Evolutionary conservation across 2,113 vertebrate genomes (phyloP), one percentile per base, ranked within the genome.

Genomic region (Tragelaphus strepsiceros): DNA sequence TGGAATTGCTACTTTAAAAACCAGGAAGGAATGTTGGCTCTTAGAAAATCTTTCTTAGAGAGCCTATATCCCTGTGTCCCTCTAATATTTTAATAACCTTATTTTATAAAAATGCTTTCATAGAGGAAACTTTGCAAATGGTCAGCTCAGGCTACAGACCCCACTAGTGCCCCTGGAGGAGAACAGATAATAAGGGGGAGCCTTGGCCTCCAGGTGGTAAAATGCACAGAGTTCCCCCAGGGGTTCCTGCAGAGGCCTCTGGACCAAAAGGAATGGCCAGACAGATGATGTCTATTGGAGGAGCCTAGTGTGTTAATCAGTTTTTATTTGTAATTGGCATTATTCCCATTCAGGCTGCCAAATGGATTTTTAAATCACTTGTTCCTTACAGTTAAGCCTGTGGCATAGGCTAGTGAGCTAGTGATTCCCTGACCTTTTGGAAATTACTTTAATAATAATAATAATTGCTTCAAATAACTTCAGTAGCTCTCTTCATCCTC

Each of bases 91-190:
- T 51, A 86, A 39, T 86, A 82, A 93, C 71, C 56, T 96, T 32
- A 58, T 67, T 94, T 93, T 67, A 82, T 85, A 77, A 84, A 96
- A 93, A 80, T 59, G 30, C 21, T 93, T 97, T 92, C 81, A 67
- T 17, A 77, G 54, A 92, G 39, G 43, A 96, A 85, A 86, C 22
- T 87, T 80, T 91, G 32, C 26, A 81, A 93, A 77, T 58, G 46
- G n/a, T 88, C 85, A 81, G 0, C 32, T 91, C 43, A 74, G 77
- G 28, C 46, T 54, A 30, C 53, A 64, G 82, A 84, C 16, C 39
- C 24, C 21, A 26, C 81, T 30, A 17, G 32, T 26, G 3, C 28
- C 49, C 77, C 81, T 35, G 32, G 62, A 9, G 28, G 67, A 46
- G n/a, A 88, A 46, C 1, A 0, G 16, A 6, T 64, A 19, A 49